phyloP scores from a whole-genome alignment of 2,797 vertebrate species.

The Agapornis canus region DNA sequence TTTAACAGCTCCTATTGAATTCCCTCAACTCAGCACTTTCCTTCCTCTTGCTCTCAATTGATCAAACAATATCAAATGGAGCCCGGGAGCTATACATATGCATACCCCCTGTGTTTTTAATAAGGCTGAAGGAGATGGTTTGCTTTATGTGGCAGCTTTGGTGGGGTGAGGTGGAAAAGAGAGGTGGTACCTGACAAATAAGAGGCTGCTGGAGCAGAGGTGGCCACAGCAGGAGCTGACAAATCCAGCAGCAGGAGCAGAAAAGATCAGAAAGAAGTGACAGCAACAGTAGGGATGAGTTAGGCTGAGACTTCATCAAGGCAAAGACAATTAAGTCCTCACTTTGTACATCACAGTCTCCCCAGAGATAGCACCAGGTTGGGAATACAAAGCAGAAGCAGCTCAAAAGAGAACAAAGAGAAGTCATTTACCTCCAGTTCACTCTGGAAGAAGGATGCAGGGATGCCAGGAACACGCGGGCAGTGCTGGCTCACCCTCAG shows the following conservation, averaged over 20 bases:
- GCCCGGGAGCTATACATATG: not conserved
- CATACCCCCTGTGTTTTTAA: not conserved
- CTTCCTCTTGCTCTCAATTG: not conserved
- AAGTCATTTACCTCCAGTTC: not conserved
- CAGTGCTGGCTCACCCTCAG: not conserved
- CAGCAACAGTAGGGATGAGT: not conserved
- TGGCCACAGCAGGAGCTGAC: not conserved
- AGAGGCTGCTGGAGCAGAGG: not conserved
- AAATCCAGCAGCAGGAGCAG: not conserved
- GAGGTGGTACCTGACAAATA: not conserved
- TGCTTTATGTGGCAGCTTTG: not conserved
- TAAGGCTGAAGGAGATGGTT: not conserved
- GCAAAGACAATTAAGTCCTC: not conserved
- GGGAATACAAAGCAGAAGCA: not conserved
- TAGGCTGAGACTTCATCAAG: not conserved
- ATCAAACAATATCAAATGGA: not conserved
- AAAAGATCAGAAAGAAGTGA: not conserved
- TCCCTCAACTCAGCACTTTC: constrained; percentile 29
- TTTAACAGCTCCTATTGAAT: not conserved
- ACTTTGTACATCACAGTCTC: not conserved
- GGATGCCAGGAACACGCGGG: rapidly evolving
- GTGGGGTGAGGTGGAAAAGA: not conserved
- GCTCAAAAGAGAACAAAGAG: not conserved
- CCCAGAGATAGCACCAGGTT: not conserved
- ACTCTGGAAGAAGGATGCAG: not conserved